Evolutionary conservation across 92 coral and sea anemone genomes (phyloP).

Genomic region (Hydrozoanthus gracilis): DNA sequence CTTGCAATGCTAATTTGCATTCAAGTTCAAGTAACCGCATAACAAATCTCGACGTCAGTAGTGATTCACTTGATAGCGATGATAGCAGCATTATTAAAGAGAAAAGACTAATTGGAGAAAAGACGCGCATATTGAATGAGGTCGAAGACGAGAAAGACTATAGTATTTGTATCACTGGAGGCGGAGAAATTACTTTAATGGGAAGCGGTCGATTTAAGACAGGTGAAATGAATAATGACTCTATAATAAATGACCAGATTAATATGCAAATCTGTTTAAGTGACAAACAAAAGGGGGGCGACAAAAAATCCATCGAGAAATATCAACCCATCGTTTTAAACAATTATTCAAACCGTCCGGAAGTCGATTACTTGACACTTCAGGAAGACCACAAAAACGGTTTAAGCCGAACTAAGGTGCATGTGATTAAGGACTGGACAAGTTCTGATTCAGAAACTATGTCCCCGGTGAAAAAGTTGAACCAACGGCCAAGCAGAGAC

Average conservation of each 20-base stretch:
- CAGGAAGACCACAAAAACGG: not conserved
- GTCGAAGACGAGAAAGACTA: constrained; percentile 22
- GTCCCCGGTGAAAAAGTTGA: not conserved
- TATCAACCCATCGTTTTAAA: not conserved
- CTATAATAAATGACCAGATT: constrained; percentile 4
- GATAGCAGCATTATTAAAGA: not conserved
- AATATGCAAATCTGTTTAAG: constrained; percentile 61
- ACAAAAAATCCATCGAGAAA: constrained; percentile 26
- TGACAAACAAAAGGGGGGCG: constrained; percentile 36
- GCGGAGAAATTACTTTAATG: constrained; percentile 36
- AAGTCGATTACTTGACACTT: not conserved
- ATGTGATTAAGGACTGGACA: constrained; percentile 17
- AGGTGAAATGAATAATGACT: constrained; percentile 41
- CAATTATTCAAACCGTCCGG: not conserved
- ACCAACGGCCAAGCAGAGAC: constrained; percentile 5
- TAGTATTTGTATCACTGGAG: constrained; percentile 39
- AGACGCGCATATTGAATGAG: not conserved
- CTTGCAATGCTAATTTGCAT: constrained; percentile 2
- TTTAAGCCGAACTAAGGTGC: not conserved
- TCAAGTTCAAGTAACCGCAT: constrained; percentile 34
- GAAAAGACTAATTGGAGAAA: not conserved
- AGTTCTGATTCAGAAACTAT: constrained; percentile 31
- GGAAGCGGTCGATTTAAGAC: constrained; percentile 54
- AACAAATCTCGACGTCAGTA: constrained; percentile 15
- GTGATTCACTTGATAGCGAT: constrained; percentile 21